Base-by-base conservation (phyloP, 2,888 invertebrate species). In the Xanthostigma xanthostigma region DNA sequence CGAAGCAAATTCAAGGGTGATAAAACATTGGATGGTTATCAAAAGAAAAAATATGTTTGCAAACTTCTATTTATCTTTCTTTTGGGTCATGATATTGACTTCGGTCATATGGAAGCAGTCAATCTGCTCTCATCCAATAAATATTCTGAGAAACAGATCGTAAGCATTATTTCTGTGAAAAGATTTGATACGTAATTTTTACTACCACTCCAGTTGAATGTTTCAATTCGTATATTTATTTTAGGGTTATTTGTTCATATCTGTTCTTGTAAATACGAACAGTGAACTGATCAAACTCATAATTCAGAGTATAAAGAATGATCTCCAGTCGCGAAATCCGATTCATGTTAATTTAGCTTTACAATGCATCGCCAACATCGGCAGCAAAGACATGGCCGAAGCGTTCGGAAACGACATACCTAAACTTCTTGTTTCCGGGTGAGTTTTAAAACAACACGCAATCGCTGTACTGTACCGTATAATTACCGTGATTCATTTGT, bases 1-100 rank as follows among this genome's bases (percentile, higher is more conserved):
- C 76, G 98, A 55, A 95, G 95, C 66, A 99, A 99, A 77, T 99
- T 99, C 68, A 98, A 97, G 84, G 97, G 97, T 53, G 98, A 99
- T 69, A 98, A 97, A 78, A 97, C 98, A 45, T 75, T 99, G 51
- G 98, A 99, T 76, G 98, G 98, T 39, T 99, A 99, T 71, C 97
- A 99, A 68, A 99, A 99, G 80, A 99, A 99, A 76, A 99, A 99
- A 74, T 99, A 99, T 77, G 98, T 99, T 52, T 99, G 98, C 75
- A 99, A 99, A 72, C 75, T 99, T 58, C 74, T 99, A 56, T 99
- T 99, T 74, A 99, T 99, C 68, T 99, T 98, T 72, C 76, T 99
- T 56, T 81, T 99, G 60, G 98, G 98, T 56, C 97, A 99, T 72
- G 98, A 99, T 72, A 98, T 99, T 67, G 98, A 99, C 73, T 99